phyloP scores from a whole-genome alignment of 2,113 vertebrate genomes.

The Micronycteris hirsuta region DNA sequence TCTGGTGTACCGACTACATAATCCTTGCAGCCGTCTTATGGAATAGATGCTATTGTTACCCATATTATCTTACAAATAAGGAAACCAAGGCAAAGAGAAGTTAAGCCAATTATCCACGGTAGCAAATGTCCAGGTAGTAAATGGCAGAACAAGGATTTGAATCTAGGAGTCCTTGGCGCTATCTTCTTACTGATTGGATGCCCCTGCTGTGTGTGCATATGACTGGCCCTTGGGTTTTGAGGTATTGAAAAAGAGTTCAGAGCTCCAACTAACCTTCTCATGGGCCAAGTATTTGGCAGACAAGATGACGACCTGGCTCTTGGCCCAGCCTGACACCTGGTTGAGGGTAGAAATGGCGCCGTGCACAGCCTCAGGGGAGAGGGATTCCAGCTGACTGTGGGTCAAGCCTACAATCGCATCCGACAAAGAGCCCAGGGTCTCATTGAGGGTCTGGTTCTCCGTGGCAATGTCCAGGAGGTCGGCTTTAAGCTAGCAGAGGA shows the following conservation, averaged over 20 bases:
- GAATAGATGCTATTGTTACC: neutral
- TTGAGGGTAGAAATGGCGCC: constrained; percentile 81
- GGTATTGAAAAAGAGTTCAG: neutral
- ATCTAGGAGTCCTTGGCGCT: neutral
- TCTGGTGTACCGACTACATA: neutral
- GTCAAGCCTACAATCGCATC: constrained; percentile 83
- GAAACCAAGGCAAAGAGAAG: neutral
- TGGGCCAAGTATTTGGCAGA: constrained; percentile 83
- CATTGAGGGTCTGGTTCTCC: constrained; percentile 84
- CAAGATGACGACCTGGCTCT: constrained; percentile 82
- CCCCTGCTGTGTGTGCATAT: neutral
- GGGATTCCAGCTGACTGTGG: constrained; percentile 80
- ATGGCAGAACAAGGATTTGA: neutral
- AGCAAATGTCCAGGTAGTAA: neutral
- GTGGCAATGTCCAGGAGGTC: constrained; percentile 80
- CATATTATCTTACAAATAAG: neutral
- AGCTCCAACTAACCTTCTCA: constrained; percentile 79
- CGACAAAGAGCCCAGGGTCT: constrained; percentile 83
- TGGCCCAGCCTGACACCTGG: constrained; percentile 85
- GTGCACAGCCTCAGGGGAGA: constrained; percentile 83
- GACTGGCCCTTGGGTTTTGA: neutral
- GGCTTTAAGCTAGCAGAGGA: constrained; percentile 82
- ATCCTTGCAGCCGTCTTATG: neutral
- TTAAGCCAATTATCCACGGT: neutral
- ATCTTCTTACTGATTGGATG: neutral